These are phyloP conservation scores for Bradypodion pumilum DNA, from an alignment of 2,797 vertebrate genomes.

Conservation along the genomic window DNA sequence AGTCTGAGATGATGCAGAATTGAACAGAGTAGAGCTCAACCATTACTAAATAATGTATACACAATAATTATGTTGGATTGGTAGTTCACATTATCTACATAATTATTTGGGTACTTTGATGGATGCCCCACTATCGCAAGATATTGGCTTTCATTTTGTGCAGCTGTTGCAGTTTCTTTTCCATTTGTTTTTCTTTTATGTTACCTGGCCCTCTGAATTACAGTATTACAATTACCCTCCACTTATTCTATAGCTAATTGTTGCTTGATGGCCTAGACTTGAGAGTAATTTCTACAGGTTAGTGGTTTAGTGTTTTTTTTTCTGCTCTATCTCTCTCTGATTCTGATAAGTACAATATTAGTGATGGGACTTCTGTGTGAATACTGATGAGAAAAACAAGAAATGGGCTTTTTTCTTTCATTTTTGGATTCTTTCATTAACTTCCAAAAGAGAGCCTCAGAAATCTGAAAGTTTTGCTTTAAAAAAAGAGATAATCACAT, in stretches of 20 bases:
- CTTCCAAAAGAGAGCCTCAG: too few relatives aligned
- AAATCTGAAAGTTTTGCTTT: too few relatives aligned
- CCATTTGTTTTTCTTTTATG: not conserved
- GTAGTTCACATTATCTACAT: not conserved
- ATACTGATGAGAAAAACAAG: too few relatives aligned
- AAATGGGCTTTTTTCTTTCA: too few relatives aligned
- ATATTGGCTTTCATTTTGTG: not conserved
- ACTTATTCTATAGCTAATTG: not conserved
- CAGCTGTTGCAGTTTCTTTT: not conserved
- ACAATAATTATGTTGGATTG: not conserved
- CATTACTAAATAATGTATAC: not conserved
- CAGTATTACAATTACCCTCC: not conserved
- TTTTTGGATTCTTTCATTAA: too few relatives aligned
- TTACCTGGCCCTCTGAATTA: not conserved
- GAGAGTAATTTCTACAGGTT: not conserved
- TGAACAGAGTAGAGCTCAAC: not conserved
- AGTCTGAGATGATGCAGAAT: not conserved
- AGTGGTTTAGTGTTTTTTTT: not conserved
- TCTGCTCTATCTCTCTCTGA: not conserved
- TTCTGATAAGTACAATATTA: too few relatives aligned
- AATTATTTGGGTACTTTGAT: not conserved
- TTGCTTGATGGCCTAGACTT: not conserved
- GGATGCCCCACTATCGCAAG: not conserved
- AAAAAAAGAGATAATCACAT: too few relatives aligned
- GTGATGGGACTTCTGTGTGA: too few relatives aligned